A percentile compares a stretch with the other conserved stretches of the same genome.
Conservation (phyloP, 2,113 vertebrate species). For the Malaclemys terrapin region DNA sequence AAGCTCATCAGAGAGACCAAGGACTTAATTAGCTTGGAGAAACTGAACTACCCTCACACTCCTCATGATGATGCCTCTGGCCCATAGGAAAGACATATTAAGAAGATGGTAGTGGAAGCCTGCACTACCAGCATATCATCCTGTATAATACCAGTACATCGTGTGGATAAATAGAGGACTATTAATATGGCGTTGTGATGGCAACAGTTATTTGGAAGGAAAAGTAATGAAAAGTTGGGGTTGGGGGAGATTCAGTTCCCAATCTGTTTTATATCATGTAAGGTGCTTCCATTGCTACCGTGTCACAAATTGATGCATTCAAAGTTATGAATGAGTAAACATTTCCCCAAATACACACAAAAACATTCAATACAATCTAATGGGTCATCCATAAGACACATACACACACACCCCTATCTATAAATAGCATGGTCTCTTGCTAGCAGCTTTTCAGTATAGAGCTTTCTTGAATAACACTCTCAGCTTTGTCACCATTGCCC, state of each 20-base stretch:
- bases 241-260: not conserved
- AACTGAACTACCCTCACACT: fast-evolving
- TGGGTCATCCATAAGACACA: not conserved
- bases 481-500: not conserved
- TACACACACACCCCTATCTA: too few species aligned
- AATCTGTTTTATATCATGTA: not conserved
- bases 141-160: not conserved
- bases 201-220: not conserved
- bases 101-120: not conserved
- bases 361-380: not conserved
- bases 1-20: not conserved
- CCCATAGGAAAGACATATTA: not conserved
- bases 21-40: not conserved
- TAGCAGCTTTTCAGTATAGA: not conserved
- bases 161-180: not conserved
- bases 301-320: not conserved
- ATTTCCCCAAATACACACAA: not conserved
- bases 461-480: not conserved
- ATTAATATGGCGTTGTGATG: not conserved
- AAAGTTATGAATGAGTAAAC: not conserved
- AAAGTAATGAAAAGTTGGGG: not conserved
- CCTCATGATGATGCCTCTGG: not conserved
- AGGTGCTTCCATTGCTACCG: not conserved
- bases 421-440: not conserved
- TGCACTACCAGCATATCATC: not conserved